Evolutionary conservation across 1,140 invertebrate species (phyloP).

Genomic region (Bilobella aurantiaca): DNA sequence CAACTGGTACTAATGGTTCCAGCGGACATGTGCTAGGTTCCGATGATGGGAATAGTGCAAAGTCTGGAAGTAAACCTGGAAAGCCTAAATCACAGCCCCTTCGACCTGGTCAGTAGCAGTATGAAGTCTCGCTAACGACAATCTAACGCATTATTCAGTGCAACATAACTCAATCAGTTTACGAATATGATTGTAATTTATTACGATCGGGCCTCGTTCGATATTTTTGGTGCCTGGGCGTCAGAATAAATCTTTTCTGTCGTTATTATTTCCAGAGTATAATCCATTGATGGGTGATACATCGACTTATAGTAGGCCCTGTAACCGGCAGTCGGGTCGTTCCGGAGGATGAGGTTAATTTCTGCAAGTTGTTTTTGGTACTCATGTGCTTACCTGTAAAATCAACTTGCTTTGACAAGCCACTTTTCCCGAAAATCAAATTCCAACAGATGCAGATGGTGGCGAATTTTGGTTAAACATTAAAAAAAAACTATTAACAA

Average conservation of each 20-base stretch:
- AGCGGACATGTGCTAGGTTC: background rate
- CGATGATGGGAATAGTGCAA: background rate
- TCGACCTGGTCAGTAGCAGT: conserved; percentile 11
- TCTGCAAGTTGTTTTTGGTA: background rate
- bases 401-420: background rate
- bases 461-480: too few species aligned
- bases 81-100: background rate
- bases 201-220: too few species aligned
- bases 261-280: conserved; percentile 9
- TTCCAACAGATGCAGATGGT: too few species aligned
- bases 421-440: too few species aligned
- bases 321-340: background rate
- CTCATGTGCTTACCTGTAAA: background rate
- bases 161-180: too few species aligned
- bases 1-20: background rate
- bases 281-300: conserved; percentile 10
- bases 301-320: background rate
- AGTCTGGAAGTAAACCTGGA: too few species aligned
- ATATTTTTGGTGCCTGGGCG: too few species aligned
- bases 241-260: too few species aligned
- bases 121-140: too few species aligned
- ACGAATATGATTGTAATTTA: too few species aligned
- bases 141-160: too few species aligned
- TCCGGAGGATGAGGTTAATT: conserved; percentile 10
- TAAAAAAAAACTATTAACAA: too few species aligned